phyloP scores from a whole-genome alignment of 2,113 vertebrate genomes.

The Ivindomyrus marchei region DNA sequence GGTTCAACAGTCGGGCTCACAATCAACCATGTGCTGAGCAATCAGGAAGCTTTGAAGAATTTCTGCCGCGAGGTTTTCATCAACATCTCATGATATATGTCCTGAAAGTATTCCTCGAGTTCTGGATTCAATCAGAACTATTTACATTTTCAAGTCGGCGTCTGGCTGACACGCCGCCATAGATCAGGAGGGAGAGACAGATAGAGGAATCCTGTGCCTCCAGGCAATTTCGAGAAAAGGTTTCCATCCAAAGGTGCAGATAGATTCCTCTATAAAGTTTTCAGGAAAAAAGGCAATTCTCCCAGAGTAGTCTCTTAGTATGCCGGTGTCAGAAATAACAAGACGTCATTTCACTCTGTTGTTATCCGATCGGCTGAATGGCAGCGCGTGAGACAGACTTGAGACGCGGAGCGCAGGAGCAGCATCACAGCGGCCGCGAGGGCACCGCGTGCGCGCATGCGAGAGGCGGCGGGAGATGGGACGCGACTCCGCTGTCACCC shows the following conservation, averaged over 20 bases:
- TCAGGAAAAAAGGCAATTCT: constrained; percentile 7
- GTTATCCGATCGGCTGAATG: background rate
- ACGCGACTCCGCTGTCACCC: background rate
- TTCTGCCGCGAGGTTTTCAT: constrained; percentile 4
- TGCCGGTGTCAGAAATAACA: constrained; percentile 9
- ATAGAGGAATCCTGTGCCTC: background rate
- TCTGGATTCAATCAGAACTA: constrained; percentile 30
- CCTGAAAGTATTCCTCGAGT: constrained; percentile 13
- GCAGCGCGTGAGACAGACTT: background rate
- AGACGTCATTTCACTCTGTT: background rate
- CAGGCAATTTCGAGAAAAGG: background rate
- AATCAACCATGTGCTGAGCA: constrained; percentile 51
- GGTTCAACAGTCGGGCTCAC: constrained; percentile 44
- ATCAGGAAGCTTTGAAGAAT: constrained; percentile 42
- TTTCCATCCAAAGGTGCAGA: background rate
- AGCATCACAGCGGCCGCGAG: background rate
- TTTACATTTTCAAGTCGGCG: constrained; percentile 26
- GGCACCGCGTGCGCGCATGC: background rate
- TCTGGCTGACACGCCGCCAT: background rate
- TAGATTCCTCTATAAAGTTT: background rate
- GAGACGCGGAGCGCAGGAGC: background rate
- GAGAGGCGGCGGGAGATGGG: background rate
- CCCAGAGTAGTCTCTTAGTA: background rate
- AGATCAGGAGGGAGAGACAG: constrained; percentile 1
- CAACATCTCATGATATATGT: constrained; percentile 34